phyloP scores from a whole-genome alignment of 2,888 invertebrate species.

The Tenthredo livida region DNA sequence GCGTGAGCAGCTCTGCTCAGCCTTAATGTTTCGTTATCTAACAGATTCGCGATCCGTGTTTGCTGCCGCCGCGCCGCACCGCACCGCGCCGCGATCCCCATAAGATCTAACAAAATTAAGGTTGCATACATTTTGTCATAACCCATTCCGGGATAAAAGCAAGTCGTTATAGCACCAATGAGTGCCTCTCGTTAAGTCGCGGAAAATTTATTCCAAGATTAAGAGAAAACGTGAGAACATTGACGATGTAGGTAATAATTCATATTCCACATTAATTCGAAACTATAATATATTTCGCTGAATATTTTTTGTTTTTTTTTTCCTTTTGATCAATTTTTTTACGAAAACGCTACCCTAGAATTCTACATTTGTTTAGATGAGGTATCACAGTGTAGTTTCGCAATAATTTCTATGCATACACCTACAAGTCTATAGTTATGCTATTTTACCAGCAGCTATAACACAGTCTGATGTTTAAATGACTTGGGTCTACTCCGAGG shows the following conservation, averaged over 20 bases:
- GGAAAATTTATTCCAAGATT: not conserved
- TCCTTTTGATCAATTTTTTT: not conserved
- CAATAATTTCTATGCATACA: not conserved
- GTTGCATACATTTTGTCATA: not conserved
- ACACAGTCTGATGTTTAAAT: slow-evolving; percentile 22
- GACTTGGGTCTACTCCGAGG: not conserved
- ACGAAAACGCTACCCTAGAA: not conserved
- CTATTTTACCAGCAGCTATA: slow-evolving; percentile 3
- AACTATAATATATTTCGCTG: not conserved
- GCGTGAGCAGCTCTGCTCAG: slow-evolving; percentile 50
- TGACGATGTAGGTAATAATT: not conserved
- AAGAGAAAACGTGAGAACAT: not conserved
- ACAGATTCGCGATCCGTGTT: slow-evolving; percentile 38
- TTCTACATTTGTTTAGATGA: not conserved
- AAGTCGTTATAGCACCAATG: slow-evolving; percentile 9
- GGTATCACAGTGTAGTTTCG: not conserved
- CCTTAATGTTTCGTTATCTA: slow-evolving; percentile 50
- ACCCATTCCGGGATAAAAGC: not conserved
- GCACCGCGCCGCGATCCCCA: slow-evolving; percentile 15
- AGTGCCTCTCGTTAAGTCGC: not conserved
- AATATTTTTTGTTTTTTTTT: too few species aligned
- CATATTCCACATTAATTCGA: not conserved
- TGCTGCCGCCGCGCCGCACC: too few species aligned
- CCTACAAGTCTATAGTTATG: slow-evolving; percentile 11
- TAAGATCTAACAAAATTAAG: slow-evolving; percentile 19